Evolutionary conservation across 2,113 vertebrate genomes (phyloP).

Genomic region (Hippoglossus stenolepis): DNA sequence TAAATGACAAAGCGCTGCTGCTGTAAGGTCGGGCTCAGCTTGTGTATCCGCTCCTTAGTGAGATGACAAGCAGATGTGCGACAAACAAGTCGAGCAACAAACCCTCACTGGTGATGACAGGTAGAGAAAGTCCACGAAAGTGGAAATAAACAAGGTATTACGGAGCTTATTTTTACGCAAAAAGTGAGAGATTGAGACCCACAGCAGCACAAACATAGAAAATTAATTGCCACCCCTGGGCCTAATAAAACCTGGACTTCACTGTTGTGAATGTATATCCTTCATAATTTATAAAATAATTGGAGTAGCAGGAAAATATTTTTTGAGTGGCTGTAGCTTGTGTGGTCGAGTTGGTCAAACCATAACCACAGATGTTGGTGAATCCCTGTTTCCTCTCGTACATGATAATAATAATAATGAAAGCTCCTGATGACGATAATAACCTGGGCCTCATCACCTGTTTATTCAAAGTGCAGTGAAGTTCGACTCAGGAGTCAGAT

Average conservation of each 20-base stretch:
- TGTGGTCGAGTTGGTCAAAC: too few species aligned
- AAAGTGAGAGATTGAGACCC: conserved; percentile 12
- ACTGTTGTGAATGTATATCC: too few species aligned
- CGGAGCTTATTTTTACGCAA: conserved; percentile 23
- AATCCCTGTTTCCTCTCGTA: not conserved
- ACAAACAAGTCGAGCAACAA: conserved; percentile 44
- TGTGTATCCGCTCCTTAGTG: conserved; percentile 52
- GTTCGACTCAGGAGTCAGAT: too few species aligned
- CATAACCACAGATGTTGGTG: not conserved
- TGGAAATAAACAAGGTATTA: conserved; percentile 39
- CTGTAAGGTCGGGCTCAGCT: conserved; percentile 67
- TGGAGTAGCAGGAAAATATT: not conserved
- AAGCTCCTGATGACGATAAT: too few species aligned
- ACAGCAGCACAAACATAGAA: conserved; percentile 7
- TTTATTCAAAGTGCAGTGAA: too few species aligned
- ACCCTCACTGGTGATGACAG: not conserved
- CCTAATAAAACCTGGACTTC: not conserved
- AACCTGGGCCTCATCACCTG: too few species aligned
- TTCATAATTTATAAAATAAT: not conserved
- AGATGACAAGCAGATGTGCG: conserved; percentile 57
- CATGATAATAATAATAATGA: too few species aligned
- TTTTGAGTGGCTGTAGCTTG: not conserved
- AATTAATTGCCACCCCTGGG: conserved; percentile 14
- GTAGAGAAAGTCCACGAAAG: conserved; percentile 15
- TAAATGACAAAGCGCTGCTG: conserved; percentile 56